Percentiles rank a stretch among this genome's conserved stretches.
Conservation (phyloP, 2,888 invertebrate genomes). For the Cryptus viduatorius region DNA sequence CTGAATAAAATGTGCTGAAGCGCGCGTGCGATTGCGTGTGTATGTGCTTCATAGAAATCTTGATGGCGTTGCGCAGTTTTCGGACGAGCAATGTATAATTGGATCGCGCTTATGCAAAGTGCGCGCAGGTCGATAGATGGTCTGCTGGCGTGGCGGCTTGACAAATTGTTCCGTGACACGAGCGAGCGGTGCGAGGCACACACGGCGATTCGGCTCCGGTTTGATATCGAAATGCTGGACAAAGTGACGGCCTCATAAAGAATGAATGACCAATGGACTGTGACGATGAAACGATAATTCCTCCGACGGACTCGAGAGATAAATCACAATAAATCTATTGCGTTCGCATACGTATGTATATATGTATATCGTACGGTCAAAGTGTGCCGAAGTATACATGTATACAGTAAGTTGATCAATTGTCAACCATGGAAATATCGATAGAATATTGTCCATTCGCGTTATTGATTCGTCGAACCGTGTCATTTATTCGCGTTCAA, state of each 20-base stretch:
- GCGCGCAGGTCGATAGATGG: slow-evolving; percentile 35
- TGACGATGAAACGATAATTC: slow-evolving; percentile 40
- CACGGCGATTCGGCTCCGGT: slow-evolving; percentile 20
- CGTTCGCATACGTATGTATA: not conserved
- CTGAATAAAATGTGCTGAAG: not conserved
- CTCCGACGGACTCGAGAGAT: slow-evolving; percentile 22
- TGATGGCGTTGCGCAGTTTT: slow-evolving; percentile 47
- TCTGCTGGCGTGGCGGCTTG: slow-evolving; percentile 16
- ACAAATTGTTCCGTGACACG: slow-evolving; percentile 44
- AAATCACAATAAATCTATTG: slow-evolving; percentile 30
- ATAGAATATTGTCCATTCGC: slow-evolving; percentile 23
- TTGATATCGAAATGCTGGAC: slow-evolving; percentile 26
- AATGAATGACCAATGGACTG: slow-evolving; percentile 36
- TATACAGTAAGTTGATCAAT: slow-evolving; percentile 18
- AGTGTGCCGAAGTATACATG: not conserved
- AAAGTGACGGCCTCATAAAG: slow-evolving; percentile 38
- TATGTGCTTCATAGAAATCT: slow-evolving; percentile 3
- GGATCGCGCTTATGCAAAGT: slow-evolving; percentile 42
- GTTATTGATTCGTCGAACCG: slow-evolving; percentile 36
- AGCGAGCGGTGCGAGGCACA: slow-evolving; percentile 3
- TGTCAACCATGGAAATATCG: slow-evolving; percentile 21
- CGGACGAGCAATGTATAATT: slow-evolving; percentile 45
- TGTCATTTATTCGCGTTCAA: slow-evolving; percentile 17
- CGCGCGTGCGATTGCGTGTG: not conserved
- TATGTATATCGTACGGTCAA: too few species aligned